Base-by-base conservation (phyloP, 2,888 invertebrate genomes). In the Trissolcus japonicus region DNA sequence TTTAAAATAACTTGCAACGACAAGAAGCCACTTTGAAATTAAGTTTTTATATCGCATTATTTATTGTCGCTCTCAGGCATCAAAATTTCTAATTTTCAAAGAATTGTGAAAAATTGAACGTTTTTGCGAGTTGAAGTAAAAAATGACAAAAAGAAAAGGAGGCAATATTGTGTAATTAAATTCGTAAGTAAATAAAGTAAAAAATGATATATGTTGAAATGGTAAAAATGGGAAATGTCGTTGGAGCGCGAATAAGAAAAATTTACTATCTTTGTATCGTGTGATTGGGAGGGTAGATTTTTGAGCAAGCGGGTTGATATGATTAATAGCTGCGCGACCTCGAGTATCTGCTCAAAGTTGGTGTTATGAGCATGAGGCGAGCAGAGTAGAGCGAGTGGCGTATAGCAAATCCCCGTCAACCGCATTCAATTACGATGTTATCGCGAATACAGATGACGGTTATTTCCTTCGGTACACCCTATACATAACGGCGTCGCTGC, bases 371-470 rank as follows among this genome's bases (percentile, higher is more conserved):
- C 29, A 51, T 56, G 55, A 61, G 63, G 73, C 21, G 74, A 59
- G 25, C 63, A 35, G 75, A 41, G 48, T 55, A 55, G 29, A 62
- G 13, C 7, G 43, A 63, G 73, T 72, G 76, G 69, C 75, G 76
- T 80, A 80, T 78, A 82, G 86, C 88, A 87, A 87, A 88, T 88
- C 87, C 89, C 88, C 88, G 88, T 89, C 88, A 88, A 88, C 89
- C 89, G 86, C 89, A 89, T 89, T 89, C 89, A 89, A 89, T 89
- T 88, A 89, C 89, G 89, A 89, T 89, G 88, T 88, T 89, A 89
- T 89, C 89, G 87, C 88, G 89, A 87, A 89, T 89, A 89, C 87
- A 88, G 89, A 89, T 89, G 89, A 89, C 89, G 88, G 89, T 88
- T 89, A 89, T 89, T 89, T 89, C 89, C 89, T 89, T 88, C 86